Base-by-base conservation (phyloP, 1,140 invertebrate species). In the Ceratina australensis region DNA sequence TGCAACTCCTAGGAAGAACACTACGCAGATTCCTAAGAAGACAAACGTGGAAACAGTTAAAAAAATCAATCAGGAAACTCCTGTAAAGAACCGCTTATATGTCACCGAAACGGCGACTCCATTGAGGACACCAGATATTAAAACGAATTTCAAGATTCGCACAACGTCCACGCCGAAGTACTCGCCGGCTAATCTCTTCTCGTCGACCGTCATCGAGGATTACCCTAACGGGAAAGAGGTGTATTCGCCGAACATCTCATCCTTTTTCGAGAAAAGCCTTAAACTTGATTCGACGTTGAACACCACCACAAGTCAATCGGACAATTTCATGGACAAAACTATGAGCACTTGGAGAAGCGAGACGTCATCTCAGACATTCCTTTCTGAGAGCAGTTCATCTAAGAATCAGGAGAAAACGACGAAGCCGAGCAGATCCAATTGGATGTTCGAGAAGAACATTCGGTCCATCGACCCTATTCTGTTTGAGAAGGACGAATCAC, bases 81-180 rank as follows among this genome's bases (percentile, higher is more conserved):
- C 50, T 0, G 10, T 2, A 52, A 52, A 52, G 13, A 18, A 16
- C 5, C 1, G 0, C 0, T 0, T n/a, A 24, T 15, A 1, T 18
- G 0, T 20, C 15, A 0, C 4, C 63, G 69, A 59, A 22, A 65
- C 13, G 8, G 28, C 5, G 5, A 15, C 18, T 10, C 1, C 28
- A 1, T 1, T 7, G 7, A 47, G 0, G 0, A 28, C 49, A 0
- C 20, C 28, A 0, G 5, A 47, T 0, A 0, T 0, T 7, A 16
- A 15, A 0, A 12, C 18, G 1, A 22, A 2, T 0, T 69, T 67
- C 7, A 42, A 12, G 0, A 0, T 56, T 0, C 59, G 20, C 0
- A 3, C 49, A 12, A n/a, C 18, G 0, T 63, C 59, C 0, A 49
- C 67, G 0, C 59, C 67, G 0, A 72, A 54, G 1, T 54, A 4